Conservation (phyloP, 2,113 vertebrate genomes). For the Bagarius yarrelli region DNA sequence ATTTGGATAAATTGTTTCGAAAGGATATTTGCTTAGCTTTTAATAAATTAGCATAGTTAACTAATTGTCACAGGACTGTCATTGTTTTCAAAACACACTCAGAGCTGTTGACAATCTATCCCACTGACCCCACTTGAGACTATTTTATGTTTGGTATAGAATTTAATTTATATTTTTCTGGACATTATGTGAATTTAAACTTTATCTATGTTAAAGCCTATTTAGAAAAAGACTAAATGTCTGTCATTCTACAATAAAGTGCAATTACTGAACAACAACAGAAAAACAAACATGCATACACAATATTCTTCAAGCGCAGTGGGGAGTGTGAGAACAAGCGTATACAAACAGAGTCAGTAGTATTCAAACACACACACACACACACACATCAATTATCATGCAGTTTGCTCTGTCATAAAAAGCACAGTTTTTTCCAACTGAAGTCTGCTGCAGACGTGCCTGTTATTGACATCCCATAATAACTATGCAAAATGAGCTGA, state of each 20-base stretch:
- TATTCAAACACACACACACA: not conserved
- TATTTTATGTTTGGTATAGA: not conserved
- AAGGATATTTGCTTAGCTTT: not conserved
- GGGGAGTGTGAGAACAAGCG: not conserved
- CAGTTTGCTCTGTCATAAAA: conserved; percentile 22
- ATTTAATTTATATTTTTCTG: too few relatives aligned
- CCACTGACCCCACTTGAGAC: not conserved
- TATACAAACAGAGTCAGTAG: not conserved
- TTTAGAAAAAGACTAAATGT: too few relatives aligned
- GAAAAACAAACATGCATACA: conserved; percentile 1
- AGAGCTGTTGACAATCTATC: not conserved
- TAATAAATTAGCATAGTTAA: not conserved
- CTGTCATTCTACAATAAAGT: conserved; percentile 1
- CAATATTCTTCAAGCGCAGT: not conserved
- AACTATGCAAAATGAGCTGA: conserved; percentile 27
- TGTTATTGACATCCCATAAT: conserved; percentile 30
- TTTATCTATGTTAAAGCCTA: too few relatives aligned
- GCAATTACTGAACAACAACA: not conserved
- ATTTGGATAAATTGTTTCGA: too few relatives aligned
- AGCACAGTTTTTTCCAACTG: conserved; percentile 10
- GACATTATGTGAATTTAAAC: too few relatives aligned
- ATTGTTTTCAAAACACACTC: not conserved
- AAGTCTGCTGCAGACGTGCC: not conserved
- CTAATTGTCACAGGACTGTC: not conserved
- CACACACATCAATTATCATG: conserved; percentile 18